Base-by-base conservation (phyloP, 2,888 invertebrate genomes). In the Erynnis tages region DNA sequence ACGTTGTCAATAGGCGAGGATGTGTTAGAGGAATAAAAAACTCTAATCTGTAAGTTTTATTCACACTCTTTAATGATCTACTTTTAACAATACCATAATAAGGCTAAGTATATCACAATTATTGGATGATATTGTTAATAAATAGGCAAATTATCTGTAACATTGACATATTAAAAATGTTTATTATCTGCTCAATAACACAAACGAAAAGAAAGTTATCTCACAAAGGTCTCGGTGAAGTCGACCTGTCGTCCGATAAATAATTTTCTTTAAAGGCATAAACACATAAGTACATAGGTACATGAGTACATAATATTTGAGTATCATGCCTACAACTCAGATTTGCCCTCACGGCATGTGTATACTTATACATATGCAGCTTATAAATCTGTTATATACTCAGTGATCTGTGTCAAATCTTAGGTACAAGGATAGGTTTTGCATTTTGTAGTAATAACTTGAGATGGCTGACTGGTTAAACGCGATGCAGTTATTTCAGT, bases 81-180 rank as follows among this genome's bases (percentile, higher is more conserved):
- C 8, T 34, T 47, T 41, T 32, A 45, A 54, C 58, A 56, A 57
- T 55, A 58, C 55, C 55, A 54, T 59, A 58, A 54, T 61, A 64
- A 70, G 70, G 65, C 73, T 69, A 77, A 74, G 72, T 63, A 78
- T 80, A 69, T 69, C 68, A 69, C 68, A 69, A 61, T 66, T 61
- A 63, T 64, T 60, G 61, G 55, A 65, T 62, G 55, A 62, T 58
- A 65, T 53, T 57, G 52, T 60, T 54, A 61, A 60, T 61, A 64
- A 66, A 65, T 63, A 57, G 56, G 46, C 41, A 56, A 55, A 46
- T 21, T 57, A 56, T 44, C 43, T 35, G 29, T 50, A 37, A 50
- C 29, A 50, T 50, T 50, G 29, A 50, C 29, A 46, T 50, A 52
- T 30, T 52, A 46, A 44, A 49, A 44, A 16, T 34, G 43, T 19